phyloP scores from a whole-genome alignment of 2,888 invertebrate species.

The Papilio demoleus region DNA sequence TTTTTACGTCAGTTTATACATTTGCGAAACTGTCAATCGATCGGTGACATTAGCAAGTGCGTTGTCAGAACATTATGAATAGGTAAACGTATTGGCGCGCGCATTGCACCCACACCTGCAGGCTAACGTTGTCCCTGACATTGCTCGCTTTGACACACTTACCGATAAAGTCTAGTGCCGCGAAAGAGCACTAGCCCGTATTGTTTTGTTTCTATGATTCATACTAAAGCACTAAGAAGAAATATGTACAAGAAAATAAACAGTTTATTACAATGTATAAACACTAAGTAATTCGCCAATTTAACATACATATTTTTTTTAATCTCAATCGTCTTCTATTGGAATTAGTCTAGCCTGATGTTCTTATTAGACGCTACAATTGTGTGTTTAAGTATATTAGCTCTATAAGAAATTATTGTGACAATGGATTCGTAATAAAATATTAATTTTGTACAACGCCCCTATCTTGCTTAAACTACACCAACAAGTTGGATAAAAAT shows the following conservation, averaged over 20 bases:
- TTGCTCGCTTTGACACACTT: constrained; percentile 19
- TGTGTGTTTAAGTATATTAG: neutral
- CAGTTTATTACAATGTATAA: neutral
- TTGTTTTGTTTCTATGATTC: neutral
- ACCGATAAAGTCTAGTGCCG: neutral
- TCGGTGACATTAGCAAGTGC: neutral
- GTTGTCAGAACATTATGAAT: neutral
- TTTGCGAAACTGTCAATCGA: neutral
- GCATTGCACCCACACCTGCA: neutral
- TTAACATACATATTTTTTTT: too few relatives aligned
- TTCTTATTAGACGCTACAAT: neutral
- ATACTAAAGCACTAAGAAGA: neutral
- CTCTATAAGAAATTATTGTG: too few relatives aligned
- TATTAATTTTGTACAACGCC: too few relatives aligned
- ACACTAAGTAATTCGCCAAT: too few relatives aligned
- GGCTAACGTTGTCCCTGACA: constrained; percentile 2
- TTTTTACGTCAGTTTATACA: neutral
- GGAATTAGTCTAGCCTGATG: neutral
- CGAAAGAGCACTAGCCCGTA: neutral
- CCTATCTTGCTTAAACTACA: too few relatives aligned
- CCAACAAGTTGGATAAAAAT: too few relatives aligned
- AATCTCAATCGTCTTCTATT: too few relatives aligned
- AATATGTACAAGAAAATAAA: neutral
- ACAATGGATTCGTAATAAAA: too few relatives aligned
- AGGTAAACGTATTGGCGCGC: neutral